Conservation (phyloP, 2,113 vertebrate species). For the Pollimyrus isidori region DNA sequence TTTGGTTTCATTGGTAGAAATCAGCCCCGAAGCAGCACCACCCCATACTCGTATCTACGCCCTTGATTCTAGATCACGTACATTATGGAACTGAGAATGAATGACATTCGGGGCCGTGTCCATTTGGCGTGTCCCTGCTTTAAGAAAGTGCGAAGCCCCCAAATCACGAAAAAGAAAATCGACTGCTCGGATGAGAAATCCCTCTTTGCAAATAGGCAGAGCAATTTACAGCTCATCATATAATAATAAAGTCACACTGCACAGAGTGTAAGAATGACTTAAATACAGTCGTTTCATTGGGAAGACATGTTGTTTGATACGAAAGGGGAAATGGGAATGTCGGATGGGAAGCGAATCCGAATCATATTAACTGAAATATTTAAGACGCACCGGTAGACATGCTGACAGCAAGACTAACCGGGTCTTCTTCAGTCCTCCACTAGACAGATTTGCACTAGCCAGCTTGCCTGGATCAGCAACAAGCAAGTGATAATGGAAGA, state of each 20-base stretch:
- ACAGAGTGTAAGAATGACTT: background rate
- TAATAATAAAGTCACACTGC: background rate
- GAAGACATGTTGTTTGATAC: background rate
- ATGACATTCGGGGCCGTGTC: background rate
- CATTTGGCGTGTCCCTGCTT: background rate
- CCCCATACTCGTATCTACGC: background rate
- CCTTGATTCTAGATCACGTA: background rate
- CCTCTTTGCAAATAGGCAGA: background rate
- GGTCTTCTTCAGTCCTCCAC: background rate
- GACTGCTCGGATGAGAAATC: background rate
- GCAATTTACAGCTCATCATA: background rate
- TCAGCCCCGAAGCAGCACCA: background rate
- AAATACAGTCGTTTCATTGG: background rate
- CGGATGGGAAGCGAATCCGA: background rate
- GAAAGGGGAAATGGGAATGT: background rate
- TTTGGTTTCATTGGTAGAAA: background rate
- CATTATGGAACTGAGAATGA: background rate
- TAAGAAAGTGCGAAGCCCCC: no score
- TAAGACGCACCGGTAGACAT: background rate
- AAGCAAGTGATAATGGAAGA: constrained; percentile 15
- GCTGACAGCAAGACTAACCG: background rate
- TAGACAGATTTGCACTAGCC: background rate
- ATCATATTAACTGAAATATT: background rate
- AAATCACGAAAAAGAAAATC: background rate
- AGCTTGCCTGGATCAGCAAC: background rate